A percentile compares a stretch with the other conserved stretches of the same genome.
Conservation (phyloP, 2,888 invertebrate genomes). For the Lordiphosa andalusiaca region DNA sequence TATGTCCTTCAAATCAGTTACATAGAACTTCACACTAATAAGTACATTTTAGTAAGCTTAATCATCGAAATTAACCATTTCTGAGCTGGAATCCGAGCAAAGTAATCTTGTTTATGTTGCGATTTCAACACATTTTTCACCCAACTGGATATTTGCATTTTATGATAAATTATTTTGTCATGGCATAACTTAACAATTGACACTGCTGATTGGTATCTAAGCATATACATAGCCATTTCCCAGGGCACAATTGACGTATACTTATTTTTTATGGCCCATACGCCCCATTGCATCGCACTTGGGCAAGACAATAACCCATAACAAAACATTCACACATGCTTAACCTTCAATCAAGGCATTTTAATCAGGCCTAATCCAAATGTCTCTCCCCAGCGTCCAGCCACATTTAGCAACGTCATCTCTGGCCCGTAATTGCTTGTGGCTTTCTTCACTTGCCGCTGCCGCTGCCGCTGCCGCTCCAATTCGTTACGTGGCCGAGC, state of each 20-base stretch:
- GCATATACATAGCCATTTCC: conserved; percentile 19
- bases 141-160: too few species aligned
- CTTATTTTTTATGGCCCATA: conserved; percentile 27
- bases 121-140: too few species aligned
- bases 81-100: too few species aligned
- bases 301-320: conserved; percentile 32
- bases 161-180: not conserved
- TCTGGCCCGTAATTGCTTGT: conserved; percentile 43
- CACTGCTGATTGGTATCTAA: conserved; percentile 15
- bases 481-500: conserved; percentile 53
- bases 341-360: conserved; percentile 32
- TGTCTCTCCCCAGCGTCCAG: conserved; percentile 5
- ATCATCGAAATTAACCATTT: too few species aligned
- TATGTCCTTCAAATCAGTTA: too few species aligned
- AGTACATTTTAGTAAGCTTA: too few species aligned
- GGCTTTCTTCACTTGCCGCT: conserved; percentile 31
- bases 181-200: not conserved
- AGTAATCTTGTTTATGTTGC: too few species aligned
- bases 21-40: too few species aligned
- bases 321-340: conserved; percentile 29
- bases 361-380: conserved; percentile 31
- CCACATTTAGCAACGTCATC: conserved; percentile 46
- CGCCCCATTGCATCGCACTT: conserved; percentile 30
- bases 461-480: conserved; percentile 29
- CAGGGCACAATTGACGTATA: conserved; percentile 20